Base-by-base conservation (phyloP, 2,797 vertebrate species). In the Bradypodion pumilum region DNA sequence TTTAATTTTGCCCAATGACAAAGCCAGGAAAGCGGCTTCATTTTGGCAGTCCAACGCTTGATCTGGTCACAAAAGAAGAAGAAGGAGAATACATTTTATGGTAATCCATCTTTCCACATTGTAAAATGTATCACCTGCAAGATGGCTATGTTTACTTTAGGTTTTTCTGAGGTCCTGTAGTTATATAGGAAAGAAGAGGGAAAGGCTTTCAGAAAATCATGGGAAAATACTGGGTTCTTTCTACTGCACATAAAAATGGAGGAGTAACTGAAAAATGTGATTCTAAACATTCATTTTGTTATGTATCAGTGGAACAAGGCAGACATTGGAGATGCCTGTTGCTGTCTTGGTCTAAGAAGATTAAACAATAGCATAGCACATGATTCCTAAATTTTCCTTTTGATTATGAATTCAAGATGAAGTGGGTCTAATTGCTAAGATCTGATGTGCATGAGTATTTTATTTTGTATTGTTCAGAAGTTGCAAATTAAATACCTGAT, bases 151-250 rank as follows among this genome's bases (percentile, higher is more conserved):
- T 72, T 42, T 12, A 13, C 46, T 49, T 49, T 32, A 21, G 19
- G n/a, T 35, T n/a, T 74, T 74, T 7, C 13, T 35, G 23, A 46
- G 5, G 23, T 42, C 23, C 23, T 23, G 23, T 27, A 70, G 19
- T 16, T 32, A 75, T 75, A 35, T 66, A 65, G 4, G 40, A 66
- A 66, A 35, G 1, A 62, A 25, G 12, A 13, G 19, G 2, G 2
- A 62, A 29, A 25, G 37, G 3, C 27, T 68, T 35, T 69, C 32
- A 37, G 6, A 23, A 21, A 16, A 1, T 1, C 19, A 29, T 69
- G 46, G 78, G 69, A 77, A 80, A 52, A 80, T 29, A 68, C 46
- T 56, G 35, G 46, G n/a, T 52, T 80, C 44, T 69, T 52, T 80
- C 44, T 69, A 4, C 6, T 52, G 13, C 16, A 68, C 21, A 42